A percentile compares a stretch with the other conserved stretches of the same genome.
Evolutionary conservation across 2,113 vertebrate species (phyloP).

Genomic region (Brachyistius frenatus): DNA sequence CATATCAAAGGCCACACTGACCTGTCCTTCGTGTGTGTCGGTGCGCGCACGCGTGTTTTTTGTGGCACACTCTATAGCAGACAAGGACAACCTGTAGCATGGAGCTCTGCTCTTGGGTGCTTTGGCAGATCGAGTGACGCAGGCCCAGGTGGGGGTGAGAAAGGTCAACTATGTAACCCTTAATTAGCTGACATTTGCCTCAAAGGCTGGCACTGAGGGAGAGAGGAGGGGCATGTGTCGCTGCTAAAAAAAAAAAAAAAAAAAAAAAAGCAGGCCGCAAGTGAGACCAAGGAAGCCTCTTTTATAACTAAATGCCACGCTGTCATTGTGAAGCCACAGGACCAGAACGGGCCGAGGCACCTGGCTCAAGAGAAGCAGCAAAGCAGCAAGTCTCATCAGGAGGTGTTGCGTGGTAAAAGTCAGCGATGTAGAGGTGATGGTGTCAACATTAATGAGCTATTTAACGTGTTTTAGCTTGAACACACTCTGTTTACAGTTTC

Average conservation of each 20-base stretch:
- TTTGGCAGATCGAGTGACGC: conserved; percentile 22
- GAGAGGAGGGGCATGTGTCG: conserved; percentile 27
- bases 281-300: conserved; percentile 37
- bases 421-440: conserved; percentile 6
- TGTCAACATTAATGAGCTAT: conserved; percentile 1
- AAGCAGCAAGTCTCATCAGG: conserved; percentile 36
- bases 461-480: not conserved
- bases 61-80: not conserved
- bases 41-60: conserved; percentile 18
- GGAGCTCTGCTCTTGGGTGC: not conserved
- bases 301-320: conserved; percentile 63
- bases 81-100: conserved; percentile 47
- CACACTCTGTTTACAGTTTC: not conserved
- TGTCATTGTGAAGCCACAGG: conserved; percentile 51
- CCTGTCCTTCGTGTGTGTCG: conserved; percentile 11
- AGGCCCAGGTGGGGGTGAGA: conserved; percentile 58
- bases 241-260: conserved; percentile 9
- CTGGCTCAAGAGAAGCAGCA: conserved; percentile 35
- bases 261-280: conserved; percentile 24
- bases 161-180: conserved; percentile 78
- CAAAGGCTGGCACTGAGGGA: conserved; percentile 54
- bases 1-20: conserved; percentile 64
- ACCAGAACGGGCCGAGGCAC: conserved; percentile 27
- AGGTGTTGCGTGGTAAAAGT: conserved; percentile 11
- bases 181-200: conserved; percentile 86